phyloP scores from a whole-genome alignment of 2,797 vertebrate genomes.

The Chelidonichthys spinosus region DNA sequence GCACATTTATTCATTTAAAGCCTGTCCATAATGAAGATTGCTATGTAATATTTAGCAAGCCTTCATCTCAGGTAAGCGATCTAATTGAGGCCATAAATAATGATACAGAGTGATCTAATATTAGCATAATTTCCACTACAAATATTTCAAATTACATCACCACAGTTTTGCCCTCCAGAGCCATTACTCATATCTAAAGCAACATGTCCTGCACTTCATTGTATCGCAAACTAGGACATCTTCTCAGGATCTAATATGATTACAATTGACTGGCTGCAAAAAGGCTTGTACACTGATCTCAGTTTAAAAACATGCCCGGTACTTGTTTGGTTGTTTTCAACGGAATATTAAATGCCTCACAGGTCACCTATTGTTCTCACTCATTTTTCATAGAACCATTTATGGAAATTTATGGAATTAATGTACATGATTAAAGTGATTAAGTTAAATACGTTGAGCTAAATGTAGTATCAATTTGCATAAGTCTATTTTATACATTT shows the following conservation, averaged over 20 bases:
- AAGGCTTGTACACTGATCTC: slow-evolving; percentile 78
- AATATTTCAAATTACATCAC: slow-evolving; percentile 71
- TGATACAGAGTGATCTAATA: slow-evolving; percentile 52
- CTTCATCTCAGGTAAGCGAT: slow-evolving; percentile 55
- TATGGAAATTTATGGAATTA: slow-evolving; percentile 9
- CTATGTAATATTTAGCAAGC: slow-evolving; percentile 46
- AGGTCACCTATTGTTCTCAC: slow-evolving; percentile 40
- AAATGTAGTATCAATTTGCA: slow-evolving; percentile 14
- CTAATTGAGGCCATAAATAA: slow-evolving; percentile 62
- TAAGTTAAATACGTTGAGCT: slow-evolving; percentile 19
- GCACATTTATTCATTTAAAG: slow-evolving; percentile 24
- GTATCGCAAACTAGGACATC: slow-evolving; percentile 75
- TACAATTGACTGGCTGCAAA: slow-evolving; percentile 83
- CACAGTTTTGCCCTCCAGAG: slow-evolving; percentile 54
- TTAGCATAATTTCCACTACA: slow-evolving; percentile 74
- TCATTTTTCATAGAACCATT: slow-evolving; percentile 32
- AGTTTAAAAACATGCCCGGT: slow-evolving; percentile 73
- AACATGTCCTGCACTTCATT: slow-evolving; percentile 67
- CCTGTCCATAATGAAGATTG: slow-evolving; percentile 35
- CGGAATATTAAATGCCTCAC: slow-evolving; percentile 53
- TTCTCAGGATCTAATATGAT: slow-evolving; percentile 78
- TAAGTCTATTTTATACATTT: slow-evolving; percentile 26
- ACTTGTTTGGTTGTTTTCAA: slow-evolving; percentile 76
- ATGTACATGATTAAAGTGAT: slow-evolving; percentile 19
- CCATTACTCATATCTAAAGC: slow-evolving; percentile 80